A percentile compares a stretch with the other conserved stretches of the same genome.
These are phyloP conservation scores for Poecilia gillii DNA, from an alignment of 2,797 vertebrate genomes.

Conservation along the genomic window DNA sequence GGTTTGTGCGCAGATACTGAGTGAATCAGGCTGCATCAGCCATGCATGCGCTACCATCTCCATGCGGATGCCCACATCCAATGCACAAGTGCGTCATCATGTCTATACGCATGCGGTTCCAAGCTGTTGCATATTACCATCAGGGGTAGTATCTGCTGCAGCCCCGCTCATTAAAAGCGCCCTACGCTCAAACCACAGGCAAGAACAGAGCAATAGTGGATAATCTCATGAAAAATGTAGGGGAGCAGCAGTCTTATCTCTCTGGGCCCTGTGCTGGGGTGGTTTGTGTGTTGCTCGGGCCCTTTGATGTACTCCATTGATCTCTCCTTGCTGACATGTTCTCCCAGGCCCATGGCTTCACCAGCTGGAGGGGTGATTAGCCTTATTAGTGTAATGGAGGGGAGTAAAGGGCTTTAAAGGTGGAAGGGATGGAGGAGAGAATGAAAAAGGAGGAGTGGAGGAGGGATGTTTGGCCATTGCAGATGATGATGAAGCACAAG, in stretches of 20 bases:
- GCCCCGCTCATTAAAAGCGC: conserved; percentile 72
- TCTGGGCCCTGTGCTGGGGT: conserved; percentile 55
- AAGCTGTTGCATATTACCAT: conserved; percentile 43
- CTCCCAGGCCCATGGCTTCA: conserved; percentile 67
- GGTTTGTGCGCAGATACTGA: conserved; percentile 29
- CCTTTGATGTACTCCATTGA: conserved; percentile 83
- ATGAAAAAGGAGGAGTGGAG: conserved; percentile 23
- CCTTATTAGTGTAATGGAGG: conserved; percentile 80
- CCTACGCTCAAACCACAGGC: conserved; percentile 62
- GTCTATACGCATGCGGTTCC: conserved; percentile 34
- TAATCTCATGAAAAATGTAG: conserved; percentile 81
- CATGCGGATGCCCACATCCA: conserved; percentile 8
- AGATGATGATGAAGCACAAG: conserved; percentile 57
- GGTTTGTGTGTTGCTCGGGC: conserved; percentile 69
- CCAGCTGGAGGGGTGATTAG: conserved; percentile 76
- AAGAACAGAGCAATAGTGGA: conserved; percentile 70
- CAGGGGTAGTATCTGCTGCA: conserved; percentile 46
- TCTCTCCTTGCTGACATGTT: conserved; percentile 76
- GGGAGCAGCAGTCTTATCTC: conserved; percentile 72
- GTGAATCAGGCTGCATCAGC: conserved; percentile 19
- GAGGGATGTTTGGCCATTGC: conserved; percentile 44
- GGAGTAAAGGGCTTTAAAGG: conserved; percentile 69
- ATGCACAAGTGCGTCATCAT: conserved; percentile 24
- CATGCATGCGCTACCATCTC: conserved; percentile 17
- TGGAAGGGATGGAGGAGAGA: conserved; percentile 55